These are phyloP conservation scores for Delia radicum DNA, from an alignment of 1,140 invertebrate species.

Conservation along the genomic window DNA sequence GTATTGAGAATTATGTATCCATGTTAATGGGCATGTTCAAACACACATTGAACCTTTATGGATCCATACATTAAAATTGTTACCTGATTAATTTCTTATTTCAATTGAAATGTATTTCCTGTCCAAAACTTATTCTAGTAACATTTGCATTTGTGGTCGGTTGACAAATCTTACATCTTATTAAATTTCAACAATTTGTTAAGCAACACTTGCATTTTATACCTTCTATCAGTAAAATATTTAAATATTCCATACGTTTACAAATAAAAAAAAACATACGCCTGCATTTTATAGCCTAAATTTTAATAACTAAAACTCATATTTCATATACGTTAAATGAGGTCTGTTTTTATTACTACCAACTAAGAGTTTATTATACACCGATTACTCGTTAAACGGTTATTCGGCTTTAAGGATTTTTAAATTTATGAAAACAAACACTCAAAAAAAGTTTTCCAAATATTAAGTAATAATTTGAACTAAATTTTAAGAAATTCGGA, in stretches of 20 bases:
- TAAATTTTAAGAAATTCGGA: too few species aligned
- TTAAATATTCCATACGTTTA: background rate
- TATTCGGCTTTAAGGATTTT: background rate
- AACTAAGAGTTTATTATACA: background rate
- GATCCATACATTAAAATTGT: too few species aligned
- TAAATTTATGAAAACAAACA: too few species aligned
- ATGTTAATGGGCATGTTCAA: too few species aligned
- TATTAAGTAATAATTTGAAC: too few species aligned
- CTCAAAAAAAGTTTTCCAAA: too few species aligned
- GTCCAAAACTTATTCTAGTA: background rate
- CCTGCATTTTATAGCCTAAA: slow-evolving; percentile 13
- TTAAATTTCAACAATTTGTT: slow-evolving; percentile 26
- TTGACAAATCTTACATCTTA: background rate
- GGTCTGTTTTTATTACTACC: background rate
- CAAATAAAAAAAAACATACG: background rate
- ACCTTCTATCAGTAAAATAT: background rate
- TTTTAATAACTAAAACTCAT: background rate
- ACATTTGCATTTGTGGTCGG: slow-evolving; percentile 9
- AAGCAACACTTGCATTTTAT: slow-evolving; percentile 17
- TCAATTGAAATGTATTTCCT: too few species aligned
- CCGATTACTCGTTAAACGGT: background rate
- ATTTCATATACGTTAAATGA: background rate
- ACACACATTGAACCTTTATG: too few species aligned
- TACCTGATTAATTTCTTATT: background rate
- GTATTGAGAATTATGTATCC: background rate